Evolutionary conservation across 2,113 vertebrate species (phyloP).

Genomic region (Anhinga rufa): DNA sequence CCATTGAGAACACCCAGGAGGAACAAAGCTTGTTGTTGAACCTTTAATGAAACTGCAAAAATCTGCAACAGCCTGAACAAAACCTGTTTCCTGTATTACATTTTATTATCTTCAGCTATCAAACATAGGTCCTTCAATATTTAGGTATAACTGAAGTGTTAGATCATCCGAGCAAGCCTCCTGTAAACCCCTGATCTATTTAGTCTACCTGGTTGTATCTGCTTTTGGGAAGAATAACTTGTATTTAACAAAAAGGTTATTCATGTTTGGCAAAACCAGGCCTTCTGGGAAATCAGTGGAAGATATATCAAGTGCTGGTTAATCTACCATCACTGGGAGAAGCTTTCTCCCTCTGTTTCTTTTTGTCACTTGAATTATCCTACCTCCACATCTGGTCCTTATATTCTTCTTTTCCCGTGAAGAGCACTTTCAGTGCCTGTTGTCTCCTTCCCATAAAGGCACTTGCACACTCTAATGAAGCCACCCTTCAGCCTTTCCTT

Average conservation of each 20-base stretch:
- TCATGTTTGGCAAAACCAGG: not conserved
- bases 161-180: not conserved
- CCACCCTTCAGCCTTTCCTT: not conserved
- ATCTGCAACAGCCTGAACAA: not conserved
- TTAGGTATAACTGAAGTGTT: not conserved
- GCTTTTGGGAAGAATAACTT: not conserved
- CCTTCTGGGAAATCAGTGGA: not conserved
- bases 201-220: not conserved
- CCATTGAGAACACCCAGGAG: not conserved
- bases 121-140: not conserved
- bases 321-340: not conserved
- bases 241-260: not conserved
- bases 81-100: not conserved
- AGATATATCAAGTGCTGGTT: not conserved
- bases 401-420: not conserved
- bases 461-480: not conserved
- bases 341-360: not conserved
- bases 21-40: not conserved
- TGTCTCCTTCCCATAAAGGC: not conserved
- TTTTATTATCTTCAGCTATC: not conserved
- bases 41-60: not conserved
- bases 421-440: not conserved
- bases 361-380: not conserved
- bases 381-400: not conserved
- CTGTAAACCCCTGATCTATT: not conserved